Base-by-base conservation (phyloP, 1,140 invertebrate species). In the Philaenus spumarius region DNA sequence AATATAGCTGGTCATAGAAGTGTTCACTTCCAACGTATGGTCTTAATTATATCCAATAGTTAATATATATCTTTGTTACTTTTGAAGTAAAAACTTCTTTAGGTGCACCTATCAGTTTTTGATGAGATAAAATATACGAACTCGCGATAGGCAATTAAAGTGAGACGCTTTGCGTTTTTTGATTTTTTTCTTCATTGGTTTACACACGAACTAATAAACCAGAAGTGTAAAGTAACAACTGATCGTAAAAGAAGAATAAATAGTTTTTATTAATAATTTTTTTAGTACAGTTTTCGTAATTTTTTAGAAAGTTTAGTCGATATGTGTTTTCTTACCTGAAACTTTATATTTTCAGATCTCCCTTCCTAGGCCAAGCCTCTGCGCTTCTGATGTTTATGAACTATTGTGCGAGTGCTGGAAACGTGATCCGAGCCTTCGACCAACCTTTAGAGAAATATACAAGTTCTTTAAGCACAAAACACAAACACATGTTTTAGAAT, bases 371-470 rank as follows among this genome's bases (percentile, higher is more conserved):
- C 87, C 87, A 39, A 76, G 79, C 51, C 76, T 85, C 62, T 90
- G 88, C 71, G 82, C 86, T n/a, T 76, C 82, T 45, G 84, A 88
- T 57, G 78, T 89, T 43, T 90, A 88, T 70, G 83, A 86, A 67
- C 70, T 92, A 60, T 86, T 91, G 83, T 77, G 80, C 58, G 83
- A 86, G 56, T 92, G 89, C 71, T 92, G 89, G 89, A 82, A 74
- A 67, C 78, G 74, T 72, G 85, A 77, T 73, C 83, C 78, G 65
- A 75, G 66, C 60, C 74, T 72, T 39, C 74, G 89, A 63, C 89
- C 88, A 30, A 83, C 81, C 19, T 91, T 91, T 71, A 80, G 83
- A 64, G 82, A 89, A 66, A 86, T 90, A 65, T 81, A 84, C 66
- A 78, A 82, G 68, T 90, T 90, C 72, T 73, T 90, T 51, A 85